phyloP scores from a whole-genome alignment of 2,797 vertebrate species.

The Anableps anableps region DNA sequence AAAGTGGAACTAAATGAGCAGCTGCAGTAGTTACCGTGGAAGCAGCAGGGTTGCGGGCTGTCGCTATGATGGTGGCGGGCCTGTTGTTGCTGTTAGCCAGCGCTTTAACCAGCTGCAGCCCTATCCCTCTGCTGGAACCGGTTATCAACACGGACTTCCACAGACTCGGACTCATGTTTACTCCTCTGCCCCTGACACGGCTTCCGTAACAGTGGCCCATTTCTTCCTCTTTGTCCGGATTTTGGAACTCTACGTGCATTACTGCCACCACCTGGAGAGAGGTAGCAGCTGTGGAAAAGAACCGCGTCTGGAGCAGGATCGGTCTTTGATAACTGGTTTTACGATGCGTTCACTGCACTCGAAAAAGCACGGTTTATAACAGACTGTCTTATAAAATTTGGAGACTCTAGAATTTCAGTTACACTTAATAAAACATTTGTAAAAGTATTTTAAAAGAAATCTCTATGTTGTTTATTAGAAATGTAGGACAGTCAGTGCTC shows the following conservation, averaged over 20 bases:
- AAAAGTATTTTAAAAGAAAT: not conserved
- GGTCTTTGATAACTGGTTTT: no score
- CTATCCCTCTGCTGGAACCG: conserved; percentile 26
- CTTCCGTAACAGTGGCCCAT: not conserved
- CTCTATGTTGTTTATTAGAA: not conserved
- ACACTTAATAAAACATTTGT: not conserved
- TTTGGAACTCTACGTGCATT: not conserved
- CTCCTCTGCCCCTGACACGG: not conserved
- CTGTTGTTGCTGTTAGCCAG: conserved; percentile 17
- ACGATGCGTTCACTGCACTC: not conserved
- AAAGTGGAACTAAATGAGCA: not conserved
- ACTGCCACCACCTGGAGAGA: not conserved
- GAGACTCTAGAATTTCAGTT: not conserved
- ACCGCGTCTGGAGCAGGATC: not conserved
- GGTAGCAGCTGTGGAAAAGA: not conserved
- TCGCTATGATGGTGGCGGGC: conserved; percentile 7
- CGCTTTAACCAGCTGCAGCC: conserved; percentile 23
- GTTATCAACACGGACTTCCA: conserved; percentile 12
- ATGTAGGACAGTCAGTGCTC: no score
- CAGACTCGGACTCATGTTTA: not conserved
- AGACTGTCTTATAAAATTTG: not conserved
- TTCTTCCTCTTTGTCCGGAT: not conserved
- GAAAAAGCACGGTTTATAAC: not conserved
- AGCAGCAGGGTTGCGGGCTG: conserved; percentile 2
- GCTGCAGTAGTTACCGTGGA: not conserved